Evolutionary conservation across 2,888 invertebrate species (phyloP), one percentile per base, ranked within the genome.

Genomic region (Andrena bucephala): DNA sequence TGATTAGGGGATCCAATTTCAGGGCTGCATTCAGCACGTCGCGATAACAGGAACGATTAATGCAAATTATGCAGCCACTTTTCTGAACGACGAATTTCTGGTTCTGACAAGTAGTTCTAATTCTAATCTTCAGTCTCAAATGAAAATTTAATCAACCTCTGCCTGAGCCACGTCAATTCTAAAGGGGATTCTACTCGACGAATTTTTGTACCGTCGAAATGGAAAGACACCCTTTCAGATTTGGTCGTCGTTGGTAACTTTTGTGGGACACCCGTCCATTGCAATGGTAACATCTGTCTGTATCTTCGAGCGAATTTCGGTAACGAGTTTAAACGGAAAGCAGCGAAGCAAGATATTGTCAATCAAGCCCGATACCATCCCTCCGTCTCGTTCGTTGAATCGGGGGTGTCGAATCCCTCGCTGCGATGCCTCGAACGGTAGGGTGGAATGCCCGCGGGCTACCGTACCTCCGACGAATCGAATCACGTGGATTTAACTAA

Each of bases 301-400:
- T n/a, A n/a, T 31, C 33, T 2, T 24, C 29, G 42, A 13, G 4
- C n/a, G 63, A 80, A 69, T 73, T 65, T 36, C 59, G 13, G 42
- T 33, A 52, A 59, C 59, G 50, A 52, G 20, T 50, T 60, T 42
- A 63, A 73, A 72, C 27, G 50, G 48, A 65, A 78, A 66, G 81
- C 81, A 68, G 57, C 59, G 74, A 42, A 48, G 85, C 84, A 68
- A 72, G 89, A 83, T 89, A 88, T 89, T 83, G 78, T 87, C 84
- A 77, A 88, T 88, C 87, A 79, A 60, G 76, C 29, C 16, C 72
- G 67, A 84, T 77, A 73, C 57, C 73, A 77, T 70, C 68, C 75
- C 73, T 69, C 10, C 74, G 78, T 78, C 75, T 81, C 80, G 83
- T 78, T 84, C 60, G 63, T 33, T 29, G 67, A 81, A 83, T 52